A percentile compares a stretch with the other conserved stretches of the same genome.
These are phyloP conservation scores for Scaptomyza parva DNA, from an alignment of 2,888 invertebrate species.

Conservation along the genomic window DNA sequence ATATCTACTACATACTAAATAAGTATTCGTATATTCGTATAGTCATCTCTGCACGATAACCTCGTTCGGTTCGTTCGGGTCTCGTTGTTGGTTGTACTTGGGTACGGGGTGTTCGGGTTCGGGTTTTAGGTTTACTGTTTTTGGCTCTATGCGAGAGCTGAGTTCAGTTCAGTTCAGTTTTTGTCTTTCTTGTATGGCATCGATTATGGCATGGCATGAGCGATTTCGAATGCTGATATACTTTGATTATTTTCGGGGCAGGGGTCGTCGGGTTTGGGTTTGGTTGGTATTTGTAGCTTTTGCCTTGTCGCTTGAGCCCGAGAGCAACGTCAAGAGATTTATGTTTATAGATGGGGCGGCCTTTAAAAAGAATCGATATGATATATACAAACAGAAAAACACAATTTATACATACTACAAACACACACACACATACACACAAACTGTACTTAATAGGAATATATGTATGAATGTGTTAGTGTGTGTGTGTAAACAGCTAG, in stretches of 20 bases:
- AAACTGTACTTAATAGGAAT: slow-evolving; percentile 7
- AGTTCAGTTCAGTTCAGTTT: slow-evolving; percentile 39
- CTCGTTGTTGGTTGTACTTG: background rate
- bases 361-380: slow-evolving; percentile 69
- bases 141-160: slow-evolving; percentile 63
- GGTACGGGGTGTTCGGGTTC: slow-evolving; percentile 36
- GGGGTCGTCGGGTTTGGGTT: slow-evolving; percentile 33
- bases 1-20: slow-evolving; percentile 11
- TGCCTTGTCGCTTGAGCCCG: slow-evolving; percentile 30
- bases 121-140: slow-evolving; percentile 59
- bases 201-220: slow-evolving; percentile 59
- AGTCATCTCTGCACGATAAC: slow-evolving; percentile 58
- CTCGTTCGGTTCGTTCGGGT: slow-evolving; percentile 34
- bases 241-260: slow-evolving; percentile 27
- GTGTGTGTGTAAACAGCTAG: slow-evolving; percentile 13
- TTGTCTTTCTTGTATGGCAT: slow-evolving; percentile 58
- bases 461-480: background rate
- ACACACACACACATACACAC: slow-evolving; percentile 4
- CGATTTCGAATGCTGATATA: slow-evolving; percentile 47
- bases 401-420: slow-evolving; percentile 3
- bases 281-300: slow-evolving; percentile 1
- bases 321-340: slow-evolving; percentile 54
- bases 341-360: slow-evolving; percentile 66
- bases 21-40: slow-evolving; percentile 38
- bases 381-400: slow-evolving; percentile 40